Conservation (phyloP, 2,113 vertebrate genomes). For the Laterallus jamaicensis region DNA sequence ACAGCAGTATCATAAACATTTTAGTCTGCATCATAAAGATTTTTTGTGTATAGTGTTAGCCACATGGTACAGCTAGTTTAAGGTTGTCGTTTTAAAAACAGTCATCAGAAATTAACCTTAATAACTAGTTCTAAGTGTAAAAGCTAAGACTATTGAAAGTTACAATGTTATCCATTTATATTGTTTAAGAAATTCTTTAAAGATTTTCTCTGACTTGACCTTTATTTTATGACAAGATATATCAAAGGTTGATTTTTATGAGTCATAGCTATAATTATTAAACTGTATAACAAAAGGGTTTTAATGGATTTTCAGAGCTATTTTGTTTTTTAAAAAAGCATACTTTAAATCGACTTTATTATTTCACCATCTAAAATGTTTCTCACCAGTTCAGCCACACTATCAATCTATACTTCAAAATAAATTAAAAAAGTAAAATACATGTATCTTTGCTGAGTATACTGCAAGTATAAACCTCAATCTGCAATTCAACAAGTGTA, state of each 20-base stretch:
- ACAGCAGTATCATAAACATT: slow-evolving; percentile 39
- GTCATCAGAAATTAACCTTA: slow-evolving; percentile 61
- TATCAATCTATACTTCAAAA: not conserved
- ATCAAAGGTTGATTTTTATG: slow-evolving; percentile 74
- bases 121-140: slow-evolving; percentile 44
- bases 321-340: slow-evolving; percentile 10
- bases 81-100: slow-evolving; percentile 47
- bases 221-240: slow-evolving; percentile 74
- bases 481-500: not conserved
- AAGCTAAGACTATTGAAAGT: slow-evolving; percentile 64
- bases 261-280: slow-evolving; percentile 75
- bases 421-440: not conserved
- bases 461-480: not conserved
- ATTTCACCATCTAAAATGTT: slow-evolving; percentile 25
- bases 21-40: slow-evolving; percentile 50
- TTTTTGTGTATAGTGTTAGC: slow-evolving; percentile 13
- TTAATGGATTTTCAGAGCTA: slow-evolving; percentile 55
- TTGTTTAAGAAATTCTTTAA: slow-evolving; percentile 60
- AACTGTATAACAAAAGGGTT: not conserved
- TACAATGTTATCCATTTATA: slow-evolving; percentile 44
- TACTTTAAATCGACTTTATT: slow-evolving; percentile 3
- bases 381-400: not conserved
- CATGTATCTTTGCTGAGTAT: not conserved
- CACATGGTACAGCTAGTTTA: not conserved
- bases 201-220: slow-evolving; percentile 65